phyloP scores from a whole-genome alignment of 2,888 invertebrate genomes.

The Trilocha varians region DNA sequence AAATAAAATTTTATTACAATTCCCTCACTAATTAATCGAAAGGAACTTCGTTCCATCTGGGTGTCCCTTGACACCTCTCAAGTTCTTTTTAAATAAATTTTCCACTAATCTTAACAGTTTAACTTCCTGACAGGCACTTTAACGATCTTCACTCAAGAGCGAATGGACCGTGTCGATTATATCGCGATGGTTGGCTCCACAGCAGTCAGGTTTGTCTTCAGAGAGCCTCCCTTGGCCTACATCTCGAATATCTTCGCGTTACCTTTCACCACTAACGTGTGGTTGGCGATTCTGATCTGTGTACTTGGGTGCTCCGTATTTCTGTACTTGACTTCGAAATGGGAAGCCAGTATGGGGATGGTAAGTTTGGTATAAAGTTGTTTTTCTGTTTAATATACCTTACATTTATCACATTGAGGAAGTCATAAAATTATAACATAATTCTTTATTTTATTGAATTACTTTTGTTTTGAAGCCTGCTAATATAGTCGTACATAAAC shows the following conservation, averaged over 20 bases:
- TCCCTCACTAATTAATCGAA: too few species aligned
- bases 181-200: conserved; percentile 71
- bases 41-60: too few species aligned
- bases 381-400: neutral
- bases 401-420: too few species aligned
- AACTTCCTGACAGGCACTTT: conserved; percentile 42
- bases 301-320: conserved; percentile 57
- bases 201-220: conserved; percentile 74
- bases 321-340: conserved; percentile 60
- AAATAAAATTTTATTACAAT: too few species aligned
- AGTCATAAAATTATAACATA: too few species aligned
- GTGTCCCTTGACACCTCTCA: too few species aligned
- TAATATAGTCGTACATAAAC: too few species aligned
- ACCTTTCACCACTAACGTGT: conserved; percentile 76
- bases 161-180: conserved; percentile 62
- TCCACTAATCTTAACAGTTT: conserved; percentile 2
- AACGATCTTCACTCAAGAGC: conserved; percentile 55
- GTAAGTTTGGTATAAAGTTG: conserved; percentile 21
- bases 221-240: conserved; percentile 77
- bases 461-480: too few species aligned
- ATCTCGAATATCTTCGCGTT: conserved; percentile 78
- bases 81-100: too few species aligned
- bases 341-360: conserved; percentile 57
- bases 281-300: conserved; percentile 72
- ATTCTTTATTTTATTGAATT: too few species aligned